Evolutionary conservation across 2,113 vertebrate species (phyloP).

Genomic region (Chlorodrepanis virens): DNA sequence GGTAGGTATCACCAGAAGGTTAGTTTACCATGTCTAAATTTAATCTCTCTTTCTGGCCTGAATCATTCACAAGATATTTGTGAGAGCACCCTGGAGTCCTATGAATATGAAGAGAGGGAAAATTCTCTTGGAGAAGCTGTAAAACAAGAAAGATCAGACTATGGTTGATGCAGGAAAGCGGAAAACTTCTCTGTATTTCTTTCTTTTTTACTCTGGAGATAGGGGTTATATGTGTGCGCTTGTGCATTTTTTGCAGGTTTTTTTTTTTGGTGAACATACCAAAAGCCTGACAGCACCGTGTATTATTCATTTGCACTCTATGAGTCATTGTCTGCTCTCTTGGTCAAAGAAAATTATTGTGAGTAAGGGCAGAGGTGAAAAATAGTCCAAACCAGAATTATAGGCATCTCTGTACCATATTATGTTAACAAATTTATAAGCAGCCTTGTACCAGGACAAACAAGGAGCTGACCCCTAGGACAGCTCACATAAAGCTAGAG

Average conservation of each 20-base stretch:
- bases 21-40: not conserved
- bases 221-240: not conserved
- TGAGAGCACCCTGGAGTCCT: not conserved
- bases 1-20: not conserved
- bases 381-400: slow-evolving; percentile 43
- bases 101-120: not conserved
- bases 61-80: not conserved
- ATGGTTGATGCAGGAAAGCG: not conserved
- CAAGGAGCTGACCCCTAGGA: not conserved
- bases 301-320: slow-evolving; percentile 4
- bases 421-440: slow-evolving; percentile 59
- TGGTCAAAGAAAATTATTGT: slow-evolving; percentile 63
- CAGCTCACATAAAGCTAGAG: not conserved
- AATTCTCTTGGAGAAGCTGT: not conserved
- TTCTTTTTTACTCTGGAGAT: not conserved
- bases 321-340: slow-evolving; percentile 36
- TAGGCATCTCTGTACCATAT: not conserved
- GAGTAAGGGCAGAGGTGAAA: slow-evolving; percentile 31
- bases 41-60: not conserved
- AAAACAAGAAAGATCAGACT: not conserved
- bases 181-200: not conserved
- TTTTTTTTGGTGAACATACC: not conserved
- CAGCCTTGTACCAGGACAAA: not conserved
- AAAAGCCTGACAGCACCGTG: slow-evolving; percentile 29
- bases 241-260: not conserved